These are phyloP conservation scores for Danionella dracula DNA, from an alignment of 2,797 vertebrate species.

Conservation along the genomic window DNA sequence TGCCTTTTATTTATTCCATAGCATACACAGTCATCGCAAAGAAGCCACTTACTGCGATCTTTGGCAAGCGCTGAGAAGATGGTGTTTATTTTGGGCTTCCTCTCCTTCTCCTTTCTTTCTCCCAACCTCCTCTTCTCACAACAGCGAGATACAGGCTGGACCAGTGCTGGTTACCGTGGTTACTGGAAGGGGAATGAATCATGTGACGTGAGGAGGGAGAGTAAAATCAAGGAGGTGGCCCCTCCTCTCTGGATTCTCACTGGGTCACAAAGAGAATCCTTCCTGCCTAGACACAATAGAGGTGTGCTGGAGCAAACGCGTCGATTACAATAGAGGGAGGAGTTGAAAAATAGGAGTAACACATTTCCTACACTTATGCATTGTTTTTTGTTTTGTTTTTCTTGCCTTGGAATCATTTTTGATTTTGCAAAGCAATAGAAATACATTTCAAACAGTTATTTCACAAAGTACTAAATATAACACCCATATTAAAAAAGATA, in stretches of 20 bases:
- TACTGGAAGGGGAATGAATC: conserved; percentile 57
- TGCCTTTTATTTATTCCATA: conserved; percentile 24
- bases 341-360: no score
- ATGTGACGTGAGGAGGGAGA: conserved; percentile 61
- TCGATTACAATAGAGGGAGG: no score
- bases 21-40: conserved; percentile 19
- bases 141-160: conserved; percentile 74
- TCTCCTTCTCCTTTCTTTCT: conserved; percentile 19
- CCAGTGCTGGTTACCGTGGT: conserved; percentile 68
- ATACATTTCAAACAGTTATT: no score
- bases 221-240: conserved; percentile 30
- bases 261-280: conserved; percentile 36
- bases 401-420: no score
- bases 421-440: no score
- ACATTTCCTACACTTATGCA: no score
- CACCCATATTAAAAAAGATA: no score
- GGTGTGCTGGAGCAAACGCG: conserved; percentile 20
- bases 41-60: conserved; percentile 57
- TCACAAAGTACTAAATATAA: no score
- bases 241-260: conserved; percentile 40
- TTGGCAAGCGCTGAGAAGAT: conserved; percentile 33
- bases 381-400: no score
- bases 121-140: conserved; percentile 53
- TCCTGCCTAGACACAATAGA: conserved; percentile 25
- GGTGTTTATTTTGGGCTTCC: conserved; percentile 26